A percentile compares a stretch with the other conserved stretches of the same genome.
Evolutionary conservation across 2,113 vertebrate species (phyloP).

Genomic region (Mus spicilegus): DNA sequence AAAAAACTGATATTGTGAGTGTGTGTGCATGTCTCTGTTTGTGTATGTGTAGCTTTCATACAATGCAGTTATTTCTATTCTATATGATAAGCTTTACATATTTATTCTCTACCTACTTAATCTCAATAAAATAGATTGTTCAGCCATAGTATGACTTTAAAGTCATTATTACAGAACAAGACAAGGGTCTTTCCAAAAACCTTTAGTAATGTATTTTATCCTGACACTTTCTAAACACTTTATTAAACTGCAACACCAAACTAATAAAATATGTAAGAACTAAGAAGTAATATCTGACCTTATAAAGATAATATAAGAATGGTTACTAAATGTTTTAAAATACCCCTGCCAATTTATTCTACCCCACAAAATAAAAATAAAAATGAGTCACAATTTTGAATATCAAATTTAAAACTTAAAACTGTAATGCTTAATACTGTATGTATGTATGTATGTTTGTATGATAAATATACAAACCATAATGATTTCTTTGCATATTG

Average conservation of each 20-base stretch:
- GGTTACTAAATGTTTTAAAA: background rate
- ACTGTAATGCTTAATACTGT: background rate
- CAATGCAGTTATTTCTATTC: background rate
- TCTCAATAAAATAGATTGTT: background rate
- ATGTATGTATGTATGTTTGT: no score
- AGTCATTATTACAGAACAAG: background rate
- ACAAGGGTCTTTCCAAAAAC: background rate
- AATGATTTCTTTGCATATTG: rapidly evolving
- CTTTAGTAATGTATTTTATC: background rate
- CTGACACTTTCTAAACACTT: background rate
- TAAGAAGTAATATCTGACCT: background rate
- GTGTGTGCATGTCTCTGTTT: no score
- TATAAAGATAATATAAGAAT: background rate
- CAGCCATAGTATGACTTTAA: background rate
- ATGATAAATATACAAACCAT: background rate
- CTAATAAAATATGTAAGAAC: background rate
- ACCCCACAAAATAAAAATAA: background rate
- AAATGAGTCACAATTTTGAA: background rate
- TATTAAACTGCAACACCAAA: background rate
- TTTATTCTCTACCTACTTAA: background rate
- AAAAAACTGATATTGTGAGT: background rate
- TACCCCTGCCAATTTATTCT: background rate
- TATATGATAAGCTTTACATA: background rate
- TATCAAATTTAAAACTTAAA: background rate
- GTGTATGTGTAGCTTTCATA: background rate